Evolutionary conservation across 2,888 invertebrate species (phyloP), one percentile per base, ranked within the genome.

Genomic region (Apoda limacodes): DNA sequence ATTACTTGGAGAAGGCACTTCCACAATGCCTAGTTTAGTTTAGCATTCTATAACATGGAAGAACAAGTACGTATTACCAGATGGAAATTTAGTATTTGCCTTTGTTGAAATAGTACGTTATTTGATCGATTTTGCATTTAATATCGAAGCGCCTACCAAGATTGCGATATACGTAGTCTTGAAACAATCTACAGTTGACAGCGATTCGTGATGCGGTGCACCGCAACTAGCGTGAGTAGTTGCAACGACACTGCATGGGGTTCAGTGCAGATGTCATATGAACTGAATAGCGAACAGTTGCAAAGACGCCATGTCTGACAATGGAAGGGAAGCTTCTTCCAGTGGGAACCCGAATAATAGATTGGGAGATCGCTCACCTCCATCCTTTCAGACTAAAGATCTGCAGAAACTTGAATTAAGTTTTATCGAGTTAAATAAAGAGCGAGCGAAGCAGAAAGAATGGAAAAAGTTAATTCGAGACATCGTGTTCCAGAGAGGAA

Each of bases 401-500:
- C 55, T 75, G 44, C 71, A 72, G 48, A 82, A 76, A 46, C 64
- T 80, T 25, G 80, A 80, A 43, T 62, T 78, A 47, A 82, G 80
- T 55, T 82, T 72, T 45, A 58, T 80, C 35, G 82, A 81, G 59
- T 59, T 82, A 40, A 82, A 82, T 59, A 82, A 82, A 52, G 74
- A 74, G 54, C 72, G 76, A 37, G 80, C 81, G 39, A 63, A 68
- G 33, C 71, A 80, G 51, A 76, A 70, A 52, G 76, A 82, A 61
- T 83, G 83, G 83, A 78, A 78, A 70, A 82, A 71, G 65, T 51
- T 83, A 82, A 82, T 83, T 55, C 75, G 80, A 61, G 81, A 82
- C 68, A 66, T 81, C 75, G 71, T 82, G 63, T 85, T 85, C 50
- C 84, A 96, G 95, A 89, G 90, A 72, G 96, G 95, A 44, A 93